Evolutionary conservation across 2,888 invertebrate genomes (phyloP).

Genomic region (Timema podura): DNA sequence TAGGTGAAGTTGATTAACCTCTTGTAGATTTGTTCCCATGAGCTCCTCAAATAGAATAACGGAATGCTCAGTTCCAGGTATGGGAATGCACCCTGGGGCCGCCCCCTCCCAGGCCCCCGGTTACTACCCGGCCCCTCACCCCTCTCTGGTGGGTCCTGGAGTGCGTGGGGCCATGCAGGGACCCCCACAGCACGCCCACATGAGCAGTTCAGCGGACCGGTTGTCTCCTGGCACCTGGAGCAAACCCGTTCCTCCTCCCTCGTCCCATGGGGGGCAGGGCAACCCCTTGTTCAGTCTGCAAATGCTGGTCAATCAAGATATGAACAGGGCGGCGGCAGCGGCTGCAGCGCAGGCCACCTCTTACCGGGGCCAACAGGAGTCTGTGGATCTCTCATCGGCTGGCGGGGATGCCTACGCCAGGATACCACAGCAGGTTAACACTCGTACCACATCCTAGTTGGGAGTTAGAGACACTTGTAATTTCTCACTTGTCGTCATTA

Average conservation of each 20-base stretch:
- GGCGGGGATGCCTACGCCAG: conserved; percentile 42
- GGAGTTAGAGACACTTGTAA: too few relatives aligned
- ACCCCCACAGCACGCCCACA: conserved; percentile 29
- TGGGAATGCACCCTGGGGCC: conserved; percentile 20
- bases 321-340: conserved; percentile 40
- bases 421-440: conserved; percentile 37
- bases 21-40: too few relatives aligned
- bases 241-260: conserved; percentile 17
- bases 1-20: too few relatives aligned
- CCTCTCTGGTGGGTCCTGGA: conserved; percentile 19
- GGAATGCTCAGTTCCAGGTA: conserved; percentile 16
- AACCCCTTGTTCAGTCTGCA: conserved; percentile 45
- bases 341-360: conserved; percentile 22
- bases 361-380: conserved; percentile 25
- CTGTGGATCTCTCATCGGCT: conserved; percentile 42
- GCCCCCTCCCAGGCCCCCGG: conserved; percentile 26
- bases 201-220: conserved; percentile 21
- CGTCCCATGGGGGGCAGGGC: conserved; percentile 31
- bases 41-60: too few relatives aligned
- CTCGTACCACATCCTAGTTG: too few relatives aligned
- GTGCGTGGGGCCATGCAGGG: conserved; percentile 16
- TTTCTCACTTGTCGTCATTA: too few relatives aligned
- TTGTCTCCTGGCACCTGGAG: conserved; percentile 23
- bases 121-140: conserved; percentile 24
- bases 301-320: conserved; percentile 44